Percentiles rank a stretch among this genome's conserved stretches.
phyloP scores from a whole-genome alignment of 2,797 vertebrate species.

The Salarias fasciatus region DNA sequence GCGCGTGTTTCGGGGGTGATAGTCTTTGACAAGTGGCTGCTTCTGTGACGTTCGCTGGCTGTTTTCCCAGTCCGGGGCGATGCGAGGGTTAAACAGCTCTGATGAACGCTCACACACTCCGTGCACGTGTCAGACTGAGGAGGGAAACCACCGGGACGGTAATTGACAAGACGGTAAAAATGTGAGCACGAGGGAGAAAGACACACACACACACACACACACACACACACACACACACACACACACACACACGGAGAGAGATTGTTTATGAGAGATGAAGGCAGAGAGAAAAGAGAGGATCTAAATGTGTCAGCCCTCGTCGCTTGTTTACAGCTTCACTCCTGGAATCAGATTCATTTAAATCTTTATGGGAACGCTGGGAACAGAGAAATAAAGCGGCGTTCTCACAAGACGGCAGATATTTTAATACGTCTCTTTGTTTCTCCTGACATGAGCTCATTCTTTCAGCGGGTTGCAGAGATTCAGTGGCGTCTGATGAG shows the following conservation, averaged over 20 bases:
- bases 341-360: conserved; percentile 48
- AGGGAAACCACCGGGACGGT: conserved; percentile 63
- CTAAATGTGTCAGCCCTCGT: conserved; percentile 50
- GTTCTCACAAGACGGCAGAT: conserved; percentile 29
- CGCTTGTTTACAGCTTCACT: conserved; percentile 39
- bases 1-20: conserved; percentile 26
- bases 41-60: conserved; percentile 71
- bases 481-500: conserved; percentile 5
- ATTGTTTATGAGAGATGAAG: conserved; percentile 47
- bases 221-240: no score
- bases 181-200: conserved; percentile 17
- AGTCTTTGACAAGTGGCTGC: conserved; percentile 63
- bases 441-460: conserved; percentile 46
- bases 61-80: conserved; percentile 66
- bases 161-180: conserved; percentile 65
- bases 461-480: conserved; percentile 32
- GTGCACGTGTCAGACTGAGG: conserved; percentile 67
- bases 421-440: conserved; percentile 42
- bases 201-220: no score
- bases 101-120: conserved; percentile 67
- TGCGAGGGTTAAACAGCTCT: conserved; percentile 71
- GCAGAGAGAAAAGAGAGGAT: conserved; percentile 38
- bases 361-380: conserved; percentile 58
- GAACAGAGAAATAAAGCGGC: conserved; percentile 50
- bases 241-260: no score